Percentiles rank a stretch among this genome's conserved stretches.
Evolutionary conservation across 37 sponge, comb jelly and placozoan genomes (phyloP).

Genomic region (Oopsacas minuta): DNA sequence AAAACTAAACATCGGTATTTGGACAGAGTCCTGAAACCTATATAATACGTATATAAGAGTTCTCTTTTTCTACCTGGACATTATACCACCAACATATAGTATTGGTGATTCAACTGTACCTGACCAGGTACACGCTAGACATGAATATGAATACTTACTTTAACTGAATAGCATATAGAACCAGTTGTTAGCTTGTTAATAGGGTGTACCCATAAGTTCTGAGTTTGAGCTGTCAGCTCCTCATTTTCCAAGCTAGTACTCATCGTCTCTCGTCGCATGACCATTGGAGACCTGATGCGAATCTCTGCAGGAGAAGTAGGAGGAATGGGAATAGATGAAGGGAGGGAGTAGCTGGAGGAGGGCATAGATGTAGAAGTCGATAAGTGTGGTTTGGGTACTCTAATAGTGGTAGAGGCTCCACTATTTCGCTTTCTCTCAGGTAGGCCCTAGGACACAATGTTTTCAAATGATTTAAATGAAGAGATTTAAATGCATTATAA

Average conservation of each 20-base stretch:
- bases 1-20: too few relatives aligned
- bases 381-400: background rate
- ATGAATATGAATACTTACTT: too few relatives aligned
- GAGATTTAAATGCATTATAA: too few relatives aligned
- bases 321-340: background rate
- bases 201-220: background rate
- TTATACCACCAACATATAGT: too few relatives aligned
- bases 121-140: too few relatives aligned
- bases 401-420: background rate
- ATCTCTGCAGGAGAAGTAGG: background rate
- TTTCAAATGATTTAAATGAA: too few relatives aligned
- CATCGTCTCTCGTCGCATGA: background rate
- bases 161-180: background rate
- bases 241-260: background rate
- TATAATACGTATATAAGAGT: too few relatives aligned
- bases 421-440: background rate
- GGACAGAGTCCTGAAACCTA: too few relatives aligned
- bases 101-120: too few relatives aligned
- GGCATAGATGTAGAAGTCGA: background rate
- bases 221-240: background rate
- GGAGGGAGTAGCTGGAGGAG: too few relatives aligned
- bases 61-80: too few relatives aligned
- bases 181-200: background rate
- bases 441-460: too few relatives aligned
- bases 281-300: background rate